Evolutionary conservation across 92 coral and sea anemone species (phyloP).

Genomic region (Heliopora coerulea): DNA sequence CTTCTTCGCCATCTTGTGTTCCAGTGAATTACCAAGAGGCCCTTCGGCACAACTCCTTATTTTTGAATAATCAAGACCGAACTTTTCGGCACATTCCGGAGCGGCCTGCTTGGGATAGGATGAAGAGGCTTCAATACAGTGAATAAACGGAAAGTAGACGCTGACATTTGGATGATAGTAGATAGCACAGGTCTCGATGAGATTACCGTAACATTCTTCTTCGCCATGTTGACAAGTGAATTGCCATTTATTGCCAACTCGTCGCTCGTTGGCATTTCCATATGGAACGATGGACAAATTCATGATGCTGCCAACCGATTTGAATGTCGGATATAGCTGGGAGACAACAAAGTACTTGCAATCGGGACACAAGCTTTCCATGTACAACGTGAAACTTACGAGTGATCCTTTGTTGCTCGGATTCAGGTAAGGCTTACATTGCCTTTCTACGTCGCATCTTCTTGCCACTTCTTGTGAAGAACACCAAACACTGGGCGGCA

Average conservation of each 20-base stretch:
- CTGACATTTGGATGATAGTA: conserved; percentile 42
- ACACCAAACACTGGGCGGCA: conserved; percentile 36
- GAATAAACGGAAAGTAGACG: conserved; percentile 57
- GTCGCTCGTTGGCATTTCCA: conserved; percentile 62
- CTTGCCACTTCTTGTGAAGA: conserved; percentile 17
- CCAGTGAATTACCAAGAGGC: conserved; percentile 59
- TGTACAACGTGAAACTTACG: conserved; percentile 57
- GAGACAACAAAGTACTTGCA: conserved; percentile 57
- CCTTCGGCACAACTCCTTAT: conserved; percentile 58
- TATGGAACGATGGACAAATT: conserved; percentile 65
- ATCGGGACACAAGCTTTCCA: conserved; percentile 74
- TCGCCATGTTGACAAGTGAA: conserved; percentile 74
- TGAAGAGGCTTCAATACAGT: conserved; percentile 56
- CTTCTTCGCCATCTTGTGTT: conserved; percentile 68
- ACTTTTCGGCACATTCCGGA: conserved; percentile 57
- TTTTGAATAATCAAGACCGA: conserved; percentile 57
- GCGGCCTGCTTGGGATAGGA: conserved; percentile 37
- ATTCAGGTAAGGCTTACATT: conserved; percentile 4
- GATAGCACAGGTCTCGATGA: conserved; percentile 70
- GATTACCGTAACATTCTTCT: conserved; percentile 64
- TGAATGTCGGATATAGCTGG: conserved; percentile 67
- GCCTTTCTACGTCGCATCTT: conserved; percentile 22
- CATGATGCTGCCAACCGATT: conserved; percentile 54
- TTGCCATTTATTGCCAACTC: conserved; percentile 48
- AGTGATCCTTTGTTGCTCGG: conserved; percentile 40